Evolutionary conservation across 2,113 vertebrate genomes (phyloP).

Genomic region (Cynopterus brachyotis): DNA sequence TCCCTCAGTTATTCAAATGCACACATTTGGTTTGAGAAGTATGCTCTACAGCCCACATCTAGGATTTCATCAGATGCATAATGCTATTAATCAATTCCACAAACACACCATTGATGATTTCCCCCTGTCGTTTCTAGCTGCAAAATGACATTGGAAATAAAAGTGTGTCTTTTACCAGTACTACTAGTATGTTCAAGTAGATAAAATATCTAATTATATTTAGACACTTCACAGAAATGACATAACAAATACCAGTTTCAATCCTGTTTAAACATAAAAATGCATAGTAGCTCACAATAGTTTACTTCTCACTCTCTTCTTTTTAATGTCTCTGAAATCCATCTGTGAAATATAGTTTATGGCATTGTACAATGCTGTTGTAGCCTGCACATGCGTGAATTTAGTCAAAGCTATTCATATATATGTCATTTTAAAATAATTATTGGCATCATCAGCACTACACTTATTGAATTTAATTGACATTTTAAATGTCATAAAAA

Average conservation of each 20-base stretch:
- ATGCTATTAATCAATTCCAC: neutral
- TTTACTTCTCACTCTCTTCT: neutral
- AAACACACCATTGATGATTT: neutral
- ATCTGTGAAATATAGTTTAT: neutral
- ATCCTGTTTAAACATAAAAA: neutral
- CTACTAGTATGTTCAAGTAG: neutral
- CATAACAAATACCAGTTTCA: neutral
- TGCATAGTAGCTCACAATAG: neutral
- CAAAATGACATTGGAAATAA: slow-evolving; percentile 9
- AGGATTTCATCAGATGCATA: neutral
- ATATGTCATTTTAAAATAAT: neutral
- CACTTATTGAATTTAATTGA: neutral
- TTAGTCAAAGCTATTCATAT: neutral
- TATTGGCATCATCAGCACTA: neutral
- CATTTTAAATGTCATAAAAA: neutral
- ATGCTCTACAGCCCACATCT: neutral
- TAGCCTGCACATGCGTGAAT: neutral
- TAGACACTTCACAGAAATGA: neutral
- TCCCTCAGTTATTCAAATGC: neutral
- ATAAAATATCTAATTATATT: neutral
- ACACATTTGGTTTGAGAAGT: neutral
- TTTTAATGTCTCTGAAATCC: neutral
- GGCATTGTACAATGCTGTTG: neutral
- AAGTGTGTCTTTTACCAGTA: neutral
- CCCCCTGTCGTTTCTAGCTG: neutral